Evolutionary conservation across 1,140 invertebrate species (phyloP).

Genomic region (Lepidurus apus): DNA sequence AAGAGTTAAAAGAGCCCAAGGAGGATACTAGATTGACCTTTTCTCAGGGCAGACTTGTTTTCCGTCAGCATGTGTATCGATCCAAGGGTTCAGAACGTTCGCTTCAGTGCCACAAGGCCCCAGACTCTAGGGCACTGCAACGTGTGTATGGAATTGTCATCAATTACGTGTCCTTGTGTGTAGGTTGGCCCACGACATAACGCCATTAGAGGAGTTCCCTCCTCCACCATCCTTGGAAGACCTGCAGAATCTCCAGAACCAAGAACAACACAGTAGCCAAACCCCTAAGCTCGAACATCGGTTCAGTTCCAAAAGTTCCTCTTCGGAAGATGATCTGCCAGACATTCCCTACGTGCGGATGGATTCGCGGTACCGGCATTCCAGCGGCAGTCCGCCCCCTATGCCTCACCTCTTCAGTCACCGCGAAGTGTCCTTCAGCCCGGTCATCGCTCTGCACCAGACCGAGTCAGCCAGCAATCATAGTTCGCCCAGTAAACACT

Average conservation of each 20-base stretch:
- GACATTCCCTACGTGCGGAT: neutral
- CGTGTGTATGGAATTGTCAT: neutral
- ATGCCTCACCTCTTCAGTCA: slow-evolving; percentile 14
- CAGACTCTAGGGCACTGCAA: neutral
- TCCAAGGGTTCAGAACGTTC: slow-evolving; percentile 30
- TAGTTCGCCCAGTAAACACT: neutral
- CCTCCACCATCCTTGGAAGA: slow-evolving; percentile 29
- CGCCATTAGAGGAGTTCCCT: slow-evolving; percentile 33
- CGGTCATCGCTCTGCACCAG: neutral
- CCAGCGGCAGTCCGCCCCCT: slow-evolving; percentile 10
- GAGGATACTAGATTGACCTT: slow-evolving; percentile 23
- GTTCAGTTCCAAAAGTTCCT: slow-evolving; percentile 8
- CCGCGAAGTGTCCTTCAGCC: slow-evolving; percentile 16
- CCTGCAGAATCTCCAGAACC: slow-evolving; percentile 5
- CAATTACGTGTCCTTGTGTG: neutral
- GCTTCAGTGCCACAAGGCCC: neutral
- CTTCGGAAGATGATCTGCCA: neutral
- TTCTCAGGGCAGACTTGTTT: slow-evolving; percentile 5
- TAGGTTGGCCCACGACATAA: slow-evolving; percentile 35
- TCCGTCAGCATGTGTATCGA: slow-evolving; percentile 28
- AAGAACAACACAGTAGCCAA: neutral
- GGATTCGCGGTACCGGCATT: slow-evolving; percentile 11
- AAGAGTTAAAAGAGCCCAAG: neutral
- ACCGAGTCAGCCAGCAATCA: neutral
- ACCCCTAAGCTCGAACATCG: neutral